Percentiles rank a stretch among this genome's conserved stretches.
Evolutionary conservation across 2,797 vertebrate genomes (phyloP).

Genomic region (Mus caroli): DNA sequence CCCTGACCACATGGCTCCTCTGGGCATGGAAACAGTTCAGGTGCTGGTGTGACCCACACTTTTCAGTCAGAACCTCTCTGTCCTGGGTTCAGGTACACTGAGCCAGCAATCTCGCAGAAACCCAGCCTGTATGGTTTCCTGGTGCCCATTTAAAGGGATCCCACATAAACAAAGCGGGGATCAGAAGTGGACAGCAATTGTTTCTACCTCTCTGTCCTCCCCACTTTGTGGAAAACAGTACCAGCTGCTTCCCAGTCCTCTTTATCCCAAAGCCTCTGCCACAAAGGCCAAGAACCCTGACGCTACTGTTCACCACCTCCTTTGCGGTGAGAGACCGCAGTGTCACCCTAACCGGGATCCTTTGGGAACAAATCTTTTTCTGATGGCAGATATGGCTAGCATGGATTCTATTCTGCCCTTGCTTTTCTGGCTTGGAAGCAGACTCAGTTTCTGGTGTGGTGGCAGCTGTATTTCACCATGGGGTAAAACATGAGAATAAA

Average conservation of each 20-base stretch:
- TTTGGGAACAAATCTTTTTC: constrained; percentile 42
- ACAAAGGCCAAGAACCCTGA: background rate
- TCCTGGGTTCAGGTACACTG: background rate
- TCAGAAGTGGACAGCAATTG: background rate
- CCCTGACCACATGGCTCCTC: background rate
- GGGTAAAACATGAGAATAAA: background rate
- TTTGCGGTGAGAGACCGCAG: background rate
- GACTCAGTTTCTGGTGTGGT: background rate
- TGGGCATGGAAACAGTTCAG: background rate
- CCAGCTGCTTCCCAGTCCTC: background rate
- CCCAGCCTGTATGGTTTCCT: background rate
- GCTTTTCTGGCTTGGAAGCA: background rate
- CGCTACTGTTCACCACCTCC: background rate
- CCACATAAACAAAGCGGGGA: background rate
- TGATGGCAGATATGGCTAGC: constrained; percentile 18
- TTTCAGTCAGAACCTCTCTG: constrained; percentile 12
- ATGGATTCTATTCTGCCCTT: constrained; percentile 3
- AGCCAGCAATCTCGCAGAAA: constrained; percentile 40
- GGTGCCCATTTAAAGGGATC: background rate
- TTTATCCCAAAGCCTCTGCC: background rate
- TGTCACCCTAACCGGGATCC: background rate
- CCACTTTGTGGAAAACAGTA: constrained; percentile 29
- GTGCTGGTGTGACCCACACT: constrained; percentile 1
- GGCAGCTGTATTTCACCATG: background rate
- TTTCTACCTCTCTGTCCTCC: constrained; percentile 46